These are phyloP conservation scores for Rhodophaea formosa DNA, from an alignment of 2,888 invertebrate species.

Conservation along the genomic window DNA sequence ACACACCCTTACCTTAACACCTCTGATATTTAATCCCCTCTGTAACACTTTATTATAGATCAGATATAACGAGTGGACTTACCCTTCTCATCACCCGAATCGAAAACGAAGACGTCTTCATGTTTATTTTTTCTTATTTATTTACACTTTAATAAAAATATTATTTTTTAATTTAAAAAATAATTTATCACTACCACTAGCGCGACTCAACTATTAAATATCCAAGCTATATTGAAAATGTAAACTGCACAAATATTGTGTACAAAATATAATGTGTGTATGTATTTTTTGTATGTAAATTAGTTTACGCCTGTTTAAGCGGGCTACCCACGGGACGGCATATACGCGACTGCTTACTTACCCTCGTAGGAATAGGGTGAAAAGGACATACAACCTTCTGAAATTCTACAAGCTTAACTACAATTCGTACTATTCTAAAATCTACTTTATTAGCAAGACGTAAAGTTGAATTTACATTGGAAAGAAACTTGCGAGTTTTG, in stretches of 20 bases:
- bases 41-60: too few relatives aligned
- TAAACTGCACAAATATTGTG: slow-evolving; percentile 24
- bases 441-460: slow-evolving; percentile 18
- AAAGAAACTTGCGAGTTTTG: slow-evolving; percentile 47
- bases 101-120: slow-evolving; percentile 90
- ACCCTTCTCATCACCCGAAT: slow-evolving; percentile 90
- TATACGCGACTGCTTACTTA: slow-evolving; percentile 73
- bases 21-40: too few relatives aligned
- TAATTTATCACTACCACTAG: neutral
- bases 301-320: slow-evolving; percentile 42
- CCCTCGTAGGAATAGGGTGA: slow-evolving; percentile 68
- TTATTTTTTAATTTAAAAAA: slow-evolving; percentile 12
- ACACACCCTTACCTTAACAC: neutral
- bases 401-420: slow-evolving; percentile 43
- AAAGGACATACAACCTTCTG: slow-evolving; percentile 61
- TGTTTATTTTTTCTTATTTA: slow-evolving; percentile 69
- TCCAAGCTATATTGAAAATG: slow-evolving; percentile 21
- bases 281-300: slow-evolving; percentile 37
- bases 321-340: slow-evolving; percentile 70
- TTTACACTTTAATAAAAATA: slow-evolving; percentile 40
- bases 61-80: slow-evolving; percentile 52
- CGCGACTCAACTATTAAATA: neutral
- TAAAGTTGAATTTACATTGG: slow-evolving; percentile 33
- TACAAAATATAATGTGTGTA: slow-evolving; percentile 39
- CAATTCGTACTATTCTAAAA: slow-evolving; percentile 30